Conservation (phyloP, 2,113 vertebrate species). For the Takifugu bimaculatus region DNA sequence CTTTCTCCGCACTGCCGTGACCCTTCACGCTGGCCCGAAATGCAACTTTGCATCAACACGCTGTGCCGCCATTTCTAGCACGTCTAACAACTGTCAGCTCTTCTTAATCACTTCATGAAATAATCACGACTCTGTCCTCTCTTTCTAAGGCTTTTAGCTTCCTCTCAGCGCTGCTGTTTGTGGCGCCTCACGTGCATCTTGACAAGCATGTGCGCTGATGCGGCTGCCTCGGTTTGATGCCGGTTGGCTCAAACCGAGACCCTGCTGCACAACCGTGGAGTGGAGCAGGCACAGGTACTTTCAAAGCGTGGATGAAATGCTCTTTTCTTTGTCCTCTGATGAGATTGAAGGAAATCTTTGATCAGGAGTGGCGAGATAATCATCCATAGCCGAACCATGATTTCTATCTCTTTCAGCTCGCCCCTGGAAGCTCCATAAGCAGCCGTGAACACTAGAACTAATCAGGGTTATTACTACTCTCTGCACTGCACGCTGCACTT, state of each 20-base stretch:
- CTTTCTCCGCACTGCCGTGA: slow-evolving; percentile 37
- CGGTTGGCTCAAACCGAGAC: background rate
- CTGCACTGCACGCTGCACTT: slow-evolving; percentile 42
- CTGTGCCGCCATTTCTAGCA: slow-evolving; percentile 9
- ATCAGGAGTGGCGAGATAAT: slow-evolving; percentile 73
- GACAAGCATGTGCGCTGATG: too few species aligned
- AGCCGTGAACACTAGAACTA: slow-evolving; percentile 61
- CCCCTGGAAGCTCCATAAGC: slow-evolving; percentile 54
- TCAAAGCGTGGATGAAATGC: slow-evolving; percentile 25
- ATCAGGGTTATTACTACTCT: slow-evolving; percentile 63
- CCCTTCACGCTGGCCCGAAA: slow-evolving; percentile 2
- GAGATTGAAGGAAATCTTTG: slow-evolving; percentile 66
- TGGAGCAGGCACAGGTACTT: background rate
- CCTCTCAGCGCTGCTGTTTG: too few species aligned
- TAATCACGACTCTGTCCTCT: background rate
- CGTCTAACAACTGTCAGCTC: slow-evolving; percentile 29
- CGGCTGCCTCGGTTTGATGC: slow-evolving; percentile 7
- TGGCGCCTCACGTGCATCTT: background rate
- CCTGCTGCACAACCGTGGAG: too few species aligned
- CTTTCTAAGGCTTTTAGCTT: background rate
- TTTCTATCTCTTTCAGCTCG: slow-evolving; percentile 65
- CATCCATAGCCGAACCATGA: slow-evolving; percentile 65
- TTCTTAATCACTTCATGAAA: background rate
- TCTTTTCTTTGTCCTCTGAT: slow-evolving; percentile 61
- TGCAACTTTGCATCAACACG: too few species aligned